Evolutionary conservation across 2,113 vertebrate genomes (phyloP).

Genomic region (Climacteris rufus): DNA sequence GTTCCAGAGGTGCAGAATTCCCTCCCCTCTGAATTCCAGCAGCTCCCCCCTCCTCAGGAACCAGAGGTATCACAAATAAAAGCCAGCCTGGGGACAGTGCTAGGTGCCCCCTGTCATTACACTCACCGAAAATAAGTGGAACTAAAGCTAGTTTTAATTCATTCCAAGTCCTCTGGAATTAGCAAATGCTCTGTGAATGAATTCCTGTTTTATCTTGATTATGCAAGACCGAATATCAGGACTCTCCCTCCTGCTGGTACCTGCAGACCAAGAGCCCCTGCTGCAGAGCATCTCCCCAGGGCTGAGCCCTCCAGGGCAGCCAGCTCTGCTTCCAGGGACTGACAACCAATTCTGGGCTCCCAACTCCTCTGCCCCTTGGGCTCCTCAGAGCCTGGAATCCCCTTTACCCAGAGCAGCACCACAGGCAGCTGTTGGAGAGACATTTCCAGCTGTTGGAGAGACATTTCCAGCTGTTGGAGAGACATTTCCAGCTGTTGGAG

Average conservation of each 20-base stretch:
- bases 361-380: neutral
- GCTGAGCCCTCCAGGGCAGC: rapidly evolving
- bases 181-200: neutral
- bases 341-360: rapidly evolving
- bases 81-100: neutral
- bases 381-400: neutral
- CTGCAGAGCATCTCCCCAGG: rapidly evolving
- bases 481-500: rapidly evolving
- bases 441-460: rapidly evolving
- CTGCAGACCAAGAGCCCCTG: neutral
- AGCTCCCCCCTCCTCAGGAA: neutral
- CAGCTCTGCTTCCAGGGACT: neutral
- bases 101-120: neutral
- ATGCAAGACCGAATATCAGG: neutral
- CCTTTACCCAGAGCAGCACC: neutral
- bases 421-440: too few relatives aligned
- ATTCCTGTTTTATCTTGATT: neutral
- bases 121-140: neutral
- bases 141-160: neutral
- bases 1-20: neutral
- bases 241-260: neutral
- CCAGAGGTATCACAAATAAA: neutral
- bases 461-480: rapidly evolving
- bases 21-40: rapidly evolving
- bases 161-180: neutral